Conservation (phyloP, 2,113 vertebrate species). For the Protomyctophum bolini region DNA sequence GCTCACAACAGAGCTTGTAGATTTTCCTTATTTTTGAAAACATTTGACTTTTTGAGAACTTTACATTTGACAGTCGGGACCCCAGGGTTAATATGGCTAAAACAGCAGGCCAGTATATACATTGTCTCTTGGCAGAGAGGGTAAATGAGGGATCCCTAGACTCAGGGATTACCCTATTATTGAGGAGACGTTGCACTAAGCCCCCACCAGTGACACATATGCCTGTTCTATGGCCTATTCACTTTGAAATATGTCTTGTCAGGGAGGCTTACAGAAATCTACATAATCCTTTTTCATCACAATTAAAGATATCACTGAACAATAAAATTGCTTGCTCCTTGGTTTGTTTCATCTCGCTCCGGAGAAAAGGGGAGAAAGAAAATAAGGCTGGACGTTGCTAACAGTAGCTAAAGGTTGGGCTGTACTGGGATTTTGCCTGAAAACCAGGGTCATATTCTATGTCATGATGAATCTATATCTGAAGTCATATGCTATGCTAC, state of each 20-base stretch:
- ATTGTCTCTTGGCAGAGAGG: constrained; percentile 74
- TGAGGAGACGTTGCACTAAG: constrained; percentile 80
- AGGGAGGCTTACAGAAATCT: constrained; percentile 83
- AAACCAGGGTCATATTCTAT: background rate
- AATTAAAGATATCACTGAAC: constrained; percentile 86
- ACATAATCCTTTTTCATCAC: constrained; percentile 85
- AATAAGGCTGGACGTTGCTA: constrained; percentile 44
- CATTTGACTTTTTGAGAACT: too few species aligned
- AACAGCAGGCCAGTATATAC: constrained; percentile 73
- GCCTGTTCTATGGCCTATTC: constrained; percentile 81
- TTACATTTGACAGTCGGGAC: too few species aligned
- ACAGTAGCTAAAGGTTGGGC: constrained; percentile 53
- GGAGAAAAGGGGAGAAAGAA: constrained; percentile 55
- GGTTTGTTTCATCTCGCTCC: constrained; percentile 80
- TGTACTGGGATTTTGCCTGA: constrained; percentile 32
- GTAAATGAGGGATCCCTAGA: constrained; percentile 81
- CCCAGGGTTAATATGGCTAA: constrained; percentile 38
- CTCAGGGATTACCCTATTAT: constrained; percentile 83
- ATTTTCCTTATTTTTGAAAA: too few species aligned
- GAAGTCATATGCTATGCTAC: constrained; percentile 23
- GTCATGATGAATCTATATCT: background rate
- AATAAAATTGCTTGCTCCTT: constrained; percentile 85
- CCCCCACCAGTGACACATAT: constrained; percentile 79
- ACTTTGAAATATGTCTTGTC: constrained; percentile 84
- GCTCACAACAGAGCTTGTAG: too few species aligned